Evolutionary conservation across 2,888 invertebrate species (phyloP).

Genomic region (Athalia cordata): DNA sequence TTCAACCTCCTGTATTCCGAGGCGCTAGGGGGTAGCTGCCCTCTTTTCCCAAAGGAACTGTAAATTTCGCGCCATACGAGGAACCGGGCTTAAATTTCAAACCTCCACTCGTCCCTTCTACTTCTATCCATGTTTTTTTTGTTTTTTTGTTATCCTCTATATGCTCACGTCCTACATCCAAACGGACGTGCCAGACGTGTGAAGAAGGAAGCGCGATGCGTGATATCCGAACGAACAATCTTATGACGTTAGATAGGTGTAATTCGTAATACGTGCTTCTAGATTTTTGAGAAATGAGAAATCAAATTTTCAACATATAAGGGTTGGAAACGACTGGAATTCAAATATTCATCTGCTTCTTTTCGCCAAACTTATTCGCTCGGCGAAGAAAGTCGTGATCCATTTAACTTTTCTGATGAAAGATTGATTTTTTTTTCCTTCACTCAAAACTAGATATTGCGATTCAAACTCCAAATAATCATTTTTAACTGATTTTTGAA

Average conservation of each 20-base stretch:
- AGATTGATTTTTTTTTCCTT: too few species aligned
- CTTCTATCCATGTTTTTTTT: background rate
- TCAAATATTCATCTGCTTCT: too few species aligned
- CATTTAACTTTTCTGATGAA: too few species aligned
- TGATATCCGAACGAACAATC: background rate
- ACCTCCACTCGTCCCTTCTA: background rate
- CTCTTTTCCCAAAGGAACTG: conserved; percentile 30
- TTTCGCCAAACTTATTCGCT: too few species aligned
- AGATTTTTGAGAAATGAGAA: background rate
- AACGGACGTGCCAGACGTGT: background rate
- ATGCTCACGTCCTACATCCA: background rate
- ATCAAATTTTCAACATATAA: too few species aligned
- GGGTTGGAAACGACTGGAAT: too few species aligned
- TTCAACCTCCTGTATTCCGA: too few species aligned
- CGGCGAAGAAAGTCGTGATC: too few species aligned
- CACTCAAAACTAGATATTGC: too few species aligned
- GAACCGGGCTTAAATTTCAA: conserved; percentile 21
- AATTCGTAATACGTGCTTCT: background rate
- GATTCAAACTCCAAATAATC: too few species aligned
- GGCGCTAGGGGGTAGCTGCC: background rate
- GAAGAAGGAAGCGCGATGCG: conserved; percentile 19
- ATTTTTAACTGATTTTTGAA: too few species aligned
- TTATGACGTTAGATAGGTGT: background rate
- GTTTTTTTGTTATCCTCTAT: background rate
- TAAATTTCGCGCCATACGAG: conserved; percentile 28